A percentile compares a stretch with the other conserved stretches of the same genome.
These are phyloP conservation scores for Spicauda simplicius DNA, from an alignment of 2,888 invertebrate species.

Conservation along the genomic window DNA sequence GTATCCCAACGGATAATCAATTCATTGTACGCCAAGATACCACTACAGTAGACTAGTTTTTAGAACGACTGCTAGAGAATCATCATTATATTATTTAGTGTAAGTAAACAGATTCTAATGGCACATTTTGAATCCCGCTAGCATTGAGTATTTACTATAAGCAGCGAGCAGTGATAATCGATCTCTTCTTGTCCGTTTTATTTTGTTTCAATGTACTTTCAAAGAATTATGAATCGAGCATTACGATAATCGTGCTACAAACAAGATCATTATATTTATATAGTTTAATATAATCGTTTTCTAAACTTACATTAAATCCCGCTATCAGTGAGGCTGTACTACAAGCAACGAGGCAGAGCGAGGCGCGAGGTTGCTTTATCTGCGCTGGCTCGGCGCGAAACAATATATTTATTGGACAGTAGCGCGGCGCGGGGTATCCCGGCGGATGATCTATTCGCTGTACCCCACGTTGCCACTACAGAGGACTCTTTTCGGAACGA, in stretches of 20 bases:
- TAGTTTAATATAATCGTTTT: no score
- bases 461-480: slow-evolving; percentile 53
- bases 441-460: slow-evolving; percentile 78
- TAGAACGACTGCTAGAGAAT: no score
- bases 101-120: no score
- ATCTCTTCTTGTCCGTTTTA: no score
- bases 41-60: slow-evolving; percentile 47
- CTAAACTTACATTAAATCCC: no score
- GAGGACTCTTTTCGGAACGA: slow-evolving; percentile 38
- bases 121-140: no score
- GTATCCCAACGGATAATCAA: slow-evolving; percentile 69
- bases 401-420: slow-evolving; percentile 85
- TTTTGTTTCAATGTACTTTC: no score
- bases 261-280: no score
- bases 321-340: no score
- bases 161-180: no score
- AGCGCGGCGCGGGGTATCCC: slow-evolving; percentile 47
- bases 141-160: no score
- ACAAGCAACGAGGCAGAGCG: slow-evolving; percentile 41
- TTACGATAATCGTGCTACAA: not conserved
- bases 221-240: not conserved
- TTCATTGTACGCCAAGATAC: slow-evolving; percentile 60
- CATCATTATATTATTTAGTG: no score
- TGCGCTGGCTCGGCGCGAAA: slow-evolving; percentile 82
- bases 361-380: slow-evolving; percentile 84